These are phyloP conservation scores for Noctua comes DNA, from an alignment of 2,888 invertebrate species.

Conservation along the genomic window DNA sequence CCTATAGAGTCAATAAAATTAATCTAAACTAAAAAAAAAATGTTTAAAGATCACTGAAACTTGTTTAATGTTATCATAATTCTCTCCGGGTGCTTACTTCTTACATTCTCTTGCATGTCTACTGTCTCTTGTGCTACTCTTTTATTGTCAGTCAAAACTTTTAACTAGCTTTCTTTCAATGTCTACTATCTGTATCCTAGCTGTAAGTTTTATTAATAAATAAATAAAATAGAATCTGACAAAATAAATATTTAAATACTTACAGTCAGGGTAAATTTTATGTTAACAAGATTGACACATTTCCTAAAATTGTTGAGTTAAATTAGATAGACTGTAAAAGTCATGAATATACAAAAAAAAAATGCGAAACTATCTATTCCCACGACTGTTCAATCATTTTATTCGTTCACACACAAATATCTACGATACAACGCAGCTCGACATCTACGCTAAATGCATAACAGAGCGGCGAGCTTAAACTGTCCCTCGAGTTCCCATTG, in stretches of 20 bases:
- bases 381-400: background rate
- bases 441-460: slow-evolving; percentile 59
- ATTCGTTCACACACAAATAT: background rate
- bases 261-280: background rate
- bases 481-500: slow-evolving; percentile 67
- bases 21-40: too few species aligned
- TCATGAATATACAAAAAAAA: background rate
- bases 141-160: too few species aligned
- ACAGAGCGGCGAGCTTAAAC: slow-evolving; percentile 60
- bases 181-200: too few species aligned
- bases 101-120: too few species aligned
- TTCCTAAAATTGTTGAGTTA: background rate
- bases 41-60: too few species aligned
- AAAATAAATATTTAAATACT: too few species aligned
- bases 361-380: background rate
- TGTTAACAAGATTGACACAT: background rate
- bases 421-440: slow-evolving; percentile 9
- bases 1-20: slow-evolving; percentile 9
- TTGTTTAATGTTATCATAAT: too few species aligned
- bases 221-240: too few species aligned
- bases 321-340: background rate
- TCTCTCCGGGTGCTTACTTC: too few species aligned
- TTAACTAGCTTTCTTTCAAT: too few species aligned
- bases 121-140: too few species aligned
- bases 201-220: too few species aligned